These are phyloP conservation scores for Thelaira solivaga DNA, from an alignment of 2,888 invertebrate species.

Conservation along the genomic window DNA sequence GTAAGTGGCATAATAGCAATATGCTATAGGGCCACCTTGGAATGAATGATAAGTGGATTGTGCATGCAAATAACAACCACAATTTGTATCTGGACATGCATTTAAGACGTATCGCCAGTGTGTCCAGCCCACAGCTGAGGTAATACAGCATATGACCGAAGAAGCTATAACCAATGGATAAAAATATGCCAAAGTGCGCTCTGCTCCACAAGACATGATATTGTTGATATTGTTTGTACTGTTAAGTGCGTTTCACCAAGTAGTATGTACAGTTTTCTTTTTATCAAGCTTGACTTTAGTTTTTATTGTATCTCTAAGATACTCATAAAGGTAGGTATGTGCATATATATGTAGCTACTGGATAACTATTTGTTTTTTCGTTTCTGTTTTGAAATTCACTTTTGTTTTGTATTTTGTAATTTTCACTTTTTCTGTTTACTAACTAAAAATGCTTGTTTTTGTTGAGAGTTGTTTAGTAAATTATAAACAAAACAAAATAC, in stretches of 20 bases:
- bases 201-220: conserved; percentile 74
- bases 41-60: conserved; percentile 81
- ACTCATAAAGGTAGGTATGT: too few species aligned
- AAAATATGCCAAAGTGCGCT: conserved; percentile 72
- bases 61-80: conserved; percentile 84
- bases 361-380: neutral
- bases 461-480: conserved; percentile 27
- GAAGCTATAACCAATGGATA: conserved; percentile 73
- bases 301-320: conserved; percentile 22
- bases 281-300: neutral
- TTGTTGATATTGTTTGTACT: too few species aligned
- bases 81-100: conserved; percentile 82
- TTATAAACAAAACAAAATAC: conserved; percentile 49
- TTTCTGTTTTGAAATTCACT: conserved; percentile 16
- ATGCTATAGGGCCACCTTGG: conserved; percentile 82
- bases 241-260: neutral
- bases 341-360: too few species aligned
- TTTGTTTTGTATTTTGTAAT: conserved; percentile 34
- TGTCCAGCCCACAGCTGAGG: conserved; percentile 81
- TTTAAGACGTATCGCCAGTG: conserved; percentile 83
- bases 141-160: conserved; percentile 73
- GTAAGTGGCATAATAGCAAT: conserved; percentile 83
- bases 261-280: conserved; percentile 47
- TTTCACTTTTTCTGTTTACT: conserved; percentile 42
- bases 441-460: conserved; percentile 18